Conservation (phyloP, 2,888 invertebrate species). For the Plebejus anna region DNA sequence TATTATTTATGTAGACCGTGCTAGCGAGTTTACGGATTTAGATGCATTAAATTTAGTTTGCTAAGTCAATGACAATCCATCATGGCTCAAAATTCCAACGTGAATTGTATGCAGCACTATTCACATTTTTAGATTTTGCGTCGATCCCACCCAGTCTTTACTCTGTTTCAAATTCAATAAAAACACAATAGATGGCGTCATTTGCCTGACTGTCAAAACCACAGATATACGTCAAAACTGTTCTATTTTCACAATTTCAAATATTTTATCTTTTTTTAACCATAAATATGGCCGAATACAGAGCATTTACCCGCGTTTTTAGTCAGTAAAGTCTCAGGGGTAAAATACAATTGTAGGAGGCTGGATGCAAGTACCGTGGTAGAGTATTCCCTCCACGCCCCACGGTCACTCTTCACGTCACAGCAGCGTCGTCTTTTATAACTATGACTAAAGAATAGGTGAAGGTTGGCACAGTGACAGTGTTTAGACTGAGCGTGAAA, state of each 20-base stretch:
- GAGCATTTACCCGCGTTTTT: background rate
- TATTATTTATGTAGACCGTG: constrained; percentile 32
- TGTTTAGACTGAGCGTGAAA: constrained; percentile 8
- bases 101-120: constrained; percentile 40
- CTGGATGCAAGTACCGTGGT: constrained; percentile 1
- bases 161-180: background rate
- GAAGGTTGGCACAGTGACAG: constrained; percentile 17
- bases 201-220: background rate
- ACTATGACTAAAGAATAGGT: constrained; percentile 14
- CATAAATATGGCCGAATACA: background rate
- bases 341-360: background rate
- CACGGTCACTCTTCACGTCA: constrained; percentile 10
- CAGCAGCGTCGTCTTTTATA: constrained; percentile 1
- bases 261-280: background rate
- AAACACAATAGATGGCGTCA: constrained; percentile 2
- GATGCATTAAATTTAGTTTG: constrained; percentile 38
- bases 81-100: constrained; percentile 41
- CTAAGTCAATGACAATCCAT: constrained; percentile 42
- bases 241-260: background rate
- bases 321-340: background rate
- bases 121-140: background rate
- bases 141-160: background rate
- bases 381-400: background rate
- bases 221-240: background rate
- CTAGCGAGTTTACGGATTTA: constrained; percentile 35